Evolutionary conservation across 2,797 vertebrate species (phyloP), one percentile per base, ranked within the genome.

Genomic region (Dendrocincla fuliginosa): DNA sequence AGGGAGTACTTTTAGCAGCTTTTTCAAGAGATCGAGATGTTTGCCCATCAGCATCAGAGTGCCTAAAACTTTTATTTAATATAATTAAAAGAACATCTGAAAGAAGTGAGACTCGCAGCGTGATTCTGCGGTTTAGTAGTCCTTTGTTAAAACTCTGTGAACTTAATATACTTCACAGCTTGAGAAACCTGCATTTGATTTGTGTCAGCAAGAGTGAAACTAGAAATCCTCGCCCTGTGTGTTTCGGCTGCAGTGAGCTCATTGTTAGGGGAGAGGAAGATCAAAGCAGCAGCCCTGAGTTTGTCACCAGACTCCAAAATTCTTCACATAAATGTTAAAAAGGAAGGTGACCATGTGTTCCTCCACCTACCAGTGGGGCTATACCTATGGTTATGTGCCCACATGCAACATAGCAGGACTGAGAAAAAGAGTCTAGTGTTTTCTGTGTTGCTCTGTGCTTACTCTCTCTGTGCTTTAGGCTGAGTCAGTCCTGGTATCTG

Each of bases 121-220:
- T 94, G 92, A 84, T 86, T 93, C 95, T 90, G 63, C 25, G 64
- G 74, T 95, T 97, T 92, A 87, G 93, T 97, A 96, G 94, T 93
- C 95, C 91, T 97, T 97, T 98, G 96, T 98, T 97, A 96, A 98
- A 97, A 94, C 94, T 96, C 95, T 88, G 69, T 97, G 97, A 98
- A 97, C 97, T 97, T 97, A 97, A 98, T 98, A 97, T 96, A 96
- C 96, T 97, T 98, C 97, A 96, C 98, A 98, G 97, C 97, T 95
- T 97, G 97, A 97, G 80, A 97, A 97, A 96, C 94, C 90, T 94
- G 83, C 46, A 55, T 76, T 97, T 97, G 96, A 95, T 97, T 97
- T 97, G 90, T 96, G 94, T 97, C 94, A 93, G 96, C 95, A 84
- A 94, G 88, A 96, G 83, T 56, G 39, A 97, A 97, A 94, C 95